A percentile compares a stretch with the other conserved stretches of the same genome.
Evolutionary conservation across 2,888 invertebrate genomes (phyloP).

Genomic region (Papilio protenor): DNA sequence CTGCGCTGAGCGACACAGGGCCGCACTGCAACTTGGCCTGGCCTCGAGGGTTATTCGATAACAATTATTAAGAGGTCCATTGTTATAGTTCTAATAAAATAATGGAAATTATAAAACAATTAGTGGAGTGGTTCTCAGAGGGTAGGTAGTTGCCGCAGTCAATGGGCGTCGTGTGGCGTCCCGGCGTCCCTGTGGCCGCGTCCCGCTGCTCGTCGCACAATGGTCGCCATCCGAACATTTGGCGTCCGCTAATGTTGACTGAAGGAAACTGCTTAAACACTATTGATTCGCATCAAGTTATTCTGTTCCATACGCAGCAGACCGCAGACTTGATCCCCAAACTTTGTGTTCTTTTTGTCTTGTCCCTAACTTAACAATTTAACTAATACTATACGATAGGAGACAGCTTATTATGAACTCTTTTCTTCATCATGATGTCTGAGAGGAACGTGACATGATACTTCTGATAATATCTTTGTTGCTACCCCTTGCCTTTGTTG

Average conservation of each 20-base stretch:
- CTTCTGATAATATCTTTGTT: neutral
- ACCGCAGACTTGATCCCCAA: neutral
- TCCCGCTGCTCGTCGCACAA: neutral
- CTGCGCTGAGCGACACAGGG: neutral
- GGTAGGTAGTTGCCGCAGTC: conserved; percentile 47
- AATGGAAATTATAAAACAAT: conserved; percentile 57
- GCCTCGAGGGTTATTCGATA: conserved; percentile 51
- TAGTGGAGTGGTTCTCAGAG: conserved; percentile 47
- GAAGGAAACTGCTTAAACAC: conserved; percentile 10
- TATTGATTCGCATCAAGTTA: neutral
- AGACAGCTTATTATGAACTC: neutral
- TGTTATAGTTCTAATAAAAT: conserved; percentile 47
- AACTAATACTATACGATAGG: neutral
- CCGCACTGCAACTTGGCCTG: conserved; percentile 1
- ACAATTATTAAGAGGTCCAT: conserved; percentile 51
- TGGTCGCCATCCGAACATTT: neutral
- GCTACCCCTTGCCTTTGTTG: neutral
- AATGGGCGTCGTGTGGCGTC: conserved; percentile 56
- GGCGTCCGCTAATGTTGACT: neutral
- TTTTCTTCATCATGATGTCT: neutral
- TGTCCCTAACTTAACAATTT: too few species aligned
- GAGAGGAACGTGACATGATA: conserved; percentile 1
- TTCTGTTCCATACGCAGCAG: neutral
- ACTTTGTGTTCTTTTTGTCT: neutral
- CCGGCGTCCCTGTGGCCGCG: conserved; percentile 23